Evolutionary conservation across 1,140 invertebrate species (phyloP), one percentile per base, ranked within the genome.

Genomic region (Neodiprion fabricii): DNA sequence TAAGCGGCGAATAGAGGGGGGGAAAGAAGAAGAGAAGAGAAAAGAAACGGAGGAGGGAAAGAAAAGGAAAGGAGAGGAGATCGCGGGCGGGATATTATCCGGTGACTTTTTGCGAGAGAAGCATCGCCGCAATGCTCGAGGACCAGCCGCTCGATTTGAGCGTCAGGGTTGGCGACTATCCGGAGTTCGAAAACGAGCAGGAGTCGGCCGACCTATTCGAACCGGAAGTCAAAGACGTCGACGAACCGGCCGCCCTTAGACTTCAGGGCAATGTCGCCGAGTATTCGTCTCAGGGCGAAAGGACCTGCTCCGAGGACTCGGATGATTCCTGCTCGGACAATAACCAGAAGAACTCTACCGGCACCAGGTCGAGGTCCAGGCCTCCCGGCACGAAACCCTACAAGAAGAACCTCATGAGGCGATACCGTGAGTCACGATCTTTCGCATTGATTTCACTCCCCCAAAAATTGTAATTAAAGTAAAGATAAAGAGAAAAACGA

Each of bases 381-480:
- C 85, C 85, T 8, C 87, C 87, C 5, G 87, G 92, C 77, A 92
- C 91, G 73, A 95, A 95, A 83, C 94, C 95, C 23, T 96, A 96
- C 90, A 96, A 96, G 89, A 96, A 96, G 87, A 95, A 92, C 83
- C 91, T 96, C 79, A 96, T 96, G 91, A 94, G 94, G 89, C 91
- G 95, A 91, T 96, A 95, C 89, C 92, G 95, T 96, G 93, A 96
- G 95, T 95, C 77, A 71, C 69, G 28, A 40, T 40, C 2, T 40
- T 40, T 40, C 0, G 5, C 28, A 40, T 40, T 40, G 28, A 40
- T 40, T 40, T 40, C 5, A 3, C 28, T 5, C 1, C 28, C 23
- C 23, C 23, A 11, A n/a, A 10, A 67, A 17, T 67, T 49, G 68
- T 49, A 69, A 68, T 12, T 48, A 48, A 50, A 67, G 40, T 12